A percentile compares a stretch with the other conserved stretches of the same genome.
Conservation (phyloP, 2,888 invertebrate genomes). For the Drosophila kambysellisi region DNA sequence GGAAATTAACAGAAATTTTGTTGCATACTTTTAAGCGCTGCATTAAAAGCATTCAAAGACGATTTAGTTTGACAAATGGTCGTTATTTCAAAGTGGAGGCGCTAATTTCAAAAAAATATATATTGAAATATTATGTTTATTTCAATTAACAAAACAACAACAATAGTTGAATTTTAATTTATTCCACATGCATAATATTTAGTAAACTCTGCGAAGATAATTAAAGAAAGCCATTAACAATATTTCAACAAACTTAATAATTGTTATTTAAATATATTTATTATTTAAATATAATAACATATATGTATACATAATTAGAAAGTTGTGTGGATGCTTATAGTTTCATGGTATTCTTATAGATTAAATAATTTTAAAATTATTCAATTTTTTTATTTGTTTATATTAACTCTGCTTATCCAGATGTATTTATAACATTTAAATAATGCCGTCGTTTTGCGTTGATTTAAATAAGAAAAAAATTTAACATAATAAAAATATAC, state of each 20-base stretch:
- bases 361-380: not conserved
- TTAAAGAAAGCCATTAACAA: not conserved
- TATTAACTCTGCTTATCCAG: not conserved
- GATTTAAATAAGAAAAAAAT: not conserved
- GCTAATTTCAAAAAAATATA: conserved; percentile 26
- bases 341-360: not conserved
- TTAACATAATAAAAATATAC: not conserved
- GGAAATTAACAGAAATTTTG: conserved; percentile 4
- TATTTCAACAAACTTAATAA: not conserved
- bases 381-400: not conserved
- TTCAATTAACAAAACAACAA: not conserved
- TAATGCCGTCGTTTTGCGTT: not conserved
- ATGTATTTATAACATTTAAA: not conserved
- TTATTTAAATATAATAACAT: no score
- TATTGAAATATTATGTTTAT: not conserved
- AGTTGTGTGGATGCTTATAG: not conserved
- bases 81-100: conserved; percentile 8
- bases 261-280: not conserved
- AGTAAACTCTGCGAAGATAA: not conserved
- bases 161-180: not conserved
- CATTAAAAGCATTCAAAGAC: conserved; percentile 10
- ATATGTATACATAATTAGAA: no score
- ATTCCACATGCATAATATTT: not conserved
- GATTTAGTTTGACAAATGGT: conserved; percentile 38
- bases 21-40: conserved; percentile 56